Evolutionary conservation across 2,797 vertebrate genomes (phyloP).

Genomic region (Artibeus lituratus): DNA sequence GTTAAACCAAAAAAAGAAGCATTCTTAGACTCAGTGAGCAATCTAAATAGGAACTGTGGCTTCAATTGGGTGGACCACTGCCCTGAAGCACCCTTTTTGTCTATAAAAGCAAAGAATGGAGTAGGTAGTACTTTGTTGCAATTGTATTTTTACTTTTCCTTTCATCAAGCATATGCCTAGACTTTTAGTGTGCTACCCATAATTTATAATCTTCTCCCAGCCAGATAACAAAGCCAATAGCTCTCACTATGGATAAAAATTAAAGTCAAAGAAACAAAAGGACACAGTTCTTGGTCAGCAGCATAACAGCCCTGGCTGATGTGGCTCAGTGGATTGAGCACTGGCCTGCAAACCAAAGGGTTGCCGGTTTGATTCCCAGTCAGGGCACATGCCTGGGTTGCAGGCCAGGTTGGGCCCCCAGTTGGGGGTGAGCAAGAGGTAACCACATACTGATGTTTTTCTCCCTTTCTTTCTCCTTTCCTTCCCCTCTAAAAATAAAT

Average conservation of each 20-base stretch:
- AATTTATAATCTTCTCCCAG: conserved; percentile 18
- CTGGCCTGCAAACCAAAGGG: too few relatives aligned
- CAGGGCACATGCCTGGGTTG: too few relatives aligned
- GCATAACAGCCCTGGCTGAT: neutral
- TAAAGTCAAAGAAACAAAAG: neutral
- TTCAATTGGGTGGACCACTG: neutral
- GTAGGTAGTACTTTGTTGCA: neutral
- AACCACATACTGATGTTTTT: too few relatives aligned
- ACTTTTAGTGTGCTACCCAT: neutral
- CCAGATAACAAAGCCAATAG: neutral
- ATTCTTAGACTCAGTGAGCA: neutral
- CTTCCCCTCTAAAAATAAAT: too few relatives aligned
- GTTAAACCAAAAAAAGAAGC: neutral
- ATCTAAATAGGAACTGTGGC: neutral
- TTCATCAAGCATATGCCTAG: neutral
- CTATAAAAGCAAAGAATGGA: neutral
- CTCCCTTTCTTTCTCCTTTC: too few relatives aligned
- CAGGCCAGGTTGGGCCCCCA: too few relatives aligned
- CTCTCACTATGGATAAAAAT: neutral
- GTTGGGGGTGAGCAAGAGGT: too few relatives aligned
- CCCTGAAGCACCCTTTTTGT: neutral
- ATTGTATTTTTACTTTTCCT: neutral
- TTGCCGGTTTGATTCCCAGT: too few relatives aligned
- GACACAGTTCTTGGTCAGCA: neutral
- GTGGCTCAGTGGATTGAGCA: too few relatives aligned